Evolutionary conservation across 1,140 invertebrate species (phyloP).

Genomic region (Wasmannia auropunctata): DNA sequence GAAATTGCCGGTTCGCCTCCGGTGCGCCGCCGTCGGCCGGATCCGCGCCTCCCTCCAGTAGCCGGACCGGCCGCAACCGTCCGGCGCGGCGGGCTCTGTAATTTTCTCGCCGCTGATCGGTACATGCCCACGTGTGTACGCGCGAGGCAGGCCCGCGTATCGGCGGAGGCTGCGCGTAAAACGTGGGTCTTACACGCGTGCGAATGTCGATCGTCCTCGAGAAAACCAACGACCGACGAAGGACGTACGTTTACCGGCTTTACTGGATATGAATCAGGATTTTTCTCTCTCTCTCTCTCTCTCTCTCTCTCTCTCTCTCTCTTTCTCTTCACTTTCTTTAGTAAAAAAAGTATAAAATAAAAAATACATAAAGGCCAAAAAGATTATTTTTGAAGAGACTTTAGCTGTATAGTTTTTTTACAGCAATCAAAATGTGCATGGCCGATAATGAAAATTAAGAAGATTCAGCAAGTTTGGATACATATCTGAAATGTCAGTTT

Average conservation of each 20-base stretch:
- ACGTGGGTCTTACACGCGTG: conserved; percentile 18
- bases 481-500: neutral
- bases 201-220: conserved; percentile 18
- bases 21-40: conserved; percentile 35
- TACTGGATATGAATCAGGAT: neutral
- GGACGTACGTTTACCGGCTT: neutral
- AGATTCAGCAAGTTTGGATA: neutral
- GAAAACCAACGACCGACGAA: conserved; percentile 39
- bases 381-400: neutral
- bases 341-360: neutral
- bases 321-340: neutral
- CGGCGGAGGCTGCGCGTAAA: conserved; percentile 20
- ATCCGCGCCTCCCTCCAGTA: conserved; percentile 46
- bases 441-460: neutral
- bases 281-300: conserved; percentile 13
- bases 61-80: conserved; percentile 62
- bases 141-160: neutral
- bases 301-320: too few species aligned
- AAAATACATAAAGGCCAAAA: neutral
- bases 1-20: conserved; percentile 78
- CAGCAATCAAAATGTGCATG: neutral
- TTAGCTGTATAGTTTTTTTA: neutral
- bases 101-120: conserved; percentile 81
- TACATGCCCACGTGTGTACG: conserved; percentile 68
- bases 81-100: conserved; percentile 74